Percentiles rank a stretch among this genome's conserved stretches.
phyloP scores from a whole-genome alignment of 2,888 invertebrate genomes.

The Harmothoe impar region DNA sequence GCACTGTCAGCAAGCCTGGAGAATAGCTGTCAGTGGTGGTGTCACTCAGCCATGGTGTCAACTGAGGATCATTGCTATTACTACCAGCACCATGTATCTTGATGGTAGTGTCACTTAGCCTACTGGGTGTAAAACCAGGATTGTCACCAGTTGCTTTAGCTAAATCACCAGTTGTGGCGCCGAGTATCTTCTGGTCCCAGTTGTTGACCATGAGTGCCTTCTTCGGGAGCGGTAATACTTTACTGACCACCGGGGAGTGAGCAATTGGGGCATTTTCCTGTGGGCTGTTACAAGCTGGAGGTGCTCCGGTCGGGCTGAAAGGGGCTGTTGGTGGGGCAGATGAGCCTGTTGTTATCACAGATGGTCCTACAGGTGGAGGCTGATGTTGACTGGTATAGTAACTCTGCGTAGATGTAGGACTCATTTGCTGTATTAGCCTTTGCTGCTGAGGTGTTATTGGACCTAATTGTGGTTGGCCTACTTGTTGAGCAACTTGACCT shows the following conservation, averaged over 20 bases:
- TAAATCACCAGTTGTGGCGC: background rate
- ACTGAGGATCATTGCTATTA: background rate
- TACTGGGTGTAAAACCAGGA: background rate
- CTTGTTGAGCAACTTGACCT: background rate
- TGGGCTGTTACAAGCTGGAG: background rate
- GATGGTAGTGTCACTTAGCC: background rate
- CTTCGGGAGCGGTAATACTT: slow-evolving; percentile 1
- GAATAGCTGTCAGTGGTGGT: background rate
- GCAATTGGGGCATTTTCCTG: background rate
- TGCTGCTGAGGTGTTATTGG: background rate
- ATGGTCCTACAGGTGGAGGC: background rate
- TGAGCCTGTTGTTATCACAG: background rate
- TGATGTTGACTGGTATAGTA: background rate
- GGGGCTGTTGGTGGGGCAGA: background rate
- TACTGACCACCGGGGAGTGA: slow-evolving; percentile 14
- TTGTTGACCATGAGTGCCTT: background rate
- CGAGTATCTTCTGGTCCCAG: background rate
- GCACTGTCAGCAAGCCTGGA: background rate
- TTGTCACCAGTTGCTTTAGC: background rate
- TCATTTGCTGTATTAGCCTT: background rate
- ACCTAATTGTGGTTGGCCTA: background rate
- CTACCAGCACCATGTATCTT: background rate
- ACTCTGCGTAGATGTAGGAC: background rate
- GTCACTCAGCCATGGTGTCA: background rate
- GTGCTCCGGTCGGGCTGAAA: background rate